Evolutionary conservation across 2,113 vertebrate species (phyloP).

Genomic region (Pardalotus punctatus): DNA sequence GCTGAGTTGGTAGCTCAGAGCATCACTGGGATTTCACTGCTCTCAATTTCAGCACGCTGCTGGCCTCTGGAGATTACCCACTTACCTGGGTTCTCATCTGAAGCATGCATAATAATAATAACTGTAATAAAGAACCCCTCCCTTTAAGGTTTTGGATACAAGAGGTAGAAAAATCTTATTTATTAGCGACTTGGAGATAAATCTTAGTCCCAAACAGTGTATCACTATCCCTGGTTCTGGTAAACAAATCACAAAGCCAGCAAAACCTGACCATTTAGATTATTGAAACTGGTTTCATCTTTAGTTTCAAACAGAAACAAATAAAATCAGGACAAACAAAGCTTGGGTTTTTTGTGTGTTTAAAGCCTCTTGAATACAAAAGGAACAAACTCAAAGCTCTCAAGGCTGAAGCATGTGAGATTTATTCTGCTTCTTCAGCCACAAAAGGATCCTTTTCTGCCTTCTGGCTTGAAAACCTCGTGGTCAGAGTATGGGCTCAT

Average conservation of each 20-base stretch:
- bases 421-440: background rate
- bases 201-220: background rate
- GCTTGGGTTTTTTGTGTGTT: background rate
- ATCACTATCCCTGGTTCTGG: background rate
- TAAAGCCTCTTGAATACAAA: background rate
- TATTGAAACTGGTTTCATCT: background rate
- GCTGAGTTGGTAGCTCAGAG: background rate
- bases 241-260: background rate
- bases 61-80: background rate
- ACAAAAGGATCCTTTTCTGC: constrained; percentile 9
- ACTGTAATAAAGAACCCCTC: background rate
- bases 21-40: background rate
- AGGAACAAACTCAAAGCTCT: background rate
- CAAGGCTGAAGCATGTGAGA: background rate
- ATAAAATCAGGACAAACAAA: background rate
- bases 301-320: background rate
- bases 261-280: background rate
- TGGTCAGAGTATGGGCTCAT: background rate
- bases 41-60: background rate
- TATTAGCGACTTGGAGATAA: background rate
- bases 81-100: background rate
- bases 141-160: background rate
- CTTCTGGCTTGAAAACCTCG: background rate
- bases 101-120: background rate
- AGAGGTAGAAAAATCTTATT: background rate